phyloP scores from a whole-genome alignment of 2,888 invertebrate species.

The Erebia epiphron region DNA sequence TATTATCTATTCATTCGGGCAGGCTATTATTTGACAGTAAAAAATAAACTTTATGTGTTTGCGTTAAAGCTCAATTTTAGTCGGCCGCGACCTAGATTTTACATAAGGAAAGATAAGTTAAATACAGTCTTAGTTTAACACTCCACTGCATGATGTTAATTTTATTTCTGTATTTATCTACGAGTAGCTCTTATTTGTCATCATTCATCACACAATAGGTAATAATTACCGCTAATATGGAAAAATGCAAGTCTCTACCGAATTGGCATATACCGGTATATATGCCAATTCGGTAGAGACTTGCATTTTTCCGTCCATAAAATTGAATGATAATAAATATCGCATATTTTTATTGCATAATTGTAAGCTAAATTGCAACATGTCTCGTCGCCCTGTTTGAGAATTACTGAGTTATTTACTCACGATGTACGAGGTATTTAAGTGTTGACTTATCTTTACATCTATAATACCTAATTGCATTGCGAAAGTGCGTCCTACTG shows the following conservation, averaged over 20 bases:
- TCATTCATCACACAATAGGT: neutral
- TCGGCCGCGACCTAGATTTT: too few species aligned
- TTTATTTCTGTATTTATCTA: neutral
- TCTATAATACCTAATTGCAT: constrained; percentile 13
- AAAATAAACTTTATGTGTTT: too few species aligned
- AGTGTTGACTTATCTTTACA: constrained; percentile 18
- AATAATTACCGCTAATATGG: neutral
- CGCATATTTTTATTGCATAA: constrained; percentile 1
- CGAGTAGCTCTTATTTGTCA: neutral
- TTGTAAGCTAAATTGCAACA: constrained; percentile 25
- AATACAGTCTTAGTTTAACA: too few species aligned
- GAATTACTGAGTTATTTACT: constrained; percentile 35
- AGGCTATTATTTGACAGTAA: too few species aligned
- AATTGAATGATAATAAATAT: constrained; percentile 8
- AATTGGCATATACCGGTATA: neutral
- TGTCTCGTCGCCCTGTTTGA: constrained; percentile 32
- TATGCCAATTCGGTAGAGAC: neutral
- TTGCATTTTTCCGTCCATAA: neutral
- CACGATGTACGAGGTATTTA: constrained; percentile 9
- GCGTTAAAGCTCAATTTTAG: too few species aligned
- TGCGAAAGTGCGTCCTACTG: constrained; percentile 11
- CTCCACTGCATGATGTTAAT: too few species aligned
- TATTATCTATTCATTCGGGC: too few species aligned
- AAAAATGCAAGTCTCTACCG: too few species aligned
- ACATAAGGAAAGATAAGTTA: too few species aligned